Conservation (phyloP, 2,113 vertebrate species). For the Conger conger region DNA sequence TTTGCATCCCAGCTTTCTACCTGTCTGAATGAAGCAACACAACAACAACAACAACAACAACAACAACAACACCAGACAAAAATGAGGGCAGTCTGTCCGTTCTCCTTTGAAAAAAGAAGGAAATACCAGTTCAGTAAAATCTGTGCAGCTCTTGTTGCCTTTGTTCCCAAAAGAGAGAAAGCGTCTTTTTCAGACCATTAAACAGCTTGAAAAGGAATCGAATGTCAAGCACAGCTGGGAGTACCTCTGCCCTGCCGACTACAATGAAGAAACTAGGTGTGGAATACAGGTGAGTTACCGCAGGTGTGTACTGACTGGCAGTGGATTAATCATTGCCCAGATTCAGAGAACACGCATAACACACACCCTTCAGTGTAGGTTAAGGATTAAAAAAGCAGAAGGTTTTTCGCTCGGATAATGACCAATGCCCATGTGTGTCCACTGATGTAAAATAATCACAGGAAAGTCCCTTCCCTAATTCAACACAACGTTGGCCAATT, state of each 20-base stretch:
- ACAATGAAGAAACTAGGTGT: constrained; percentile 34
- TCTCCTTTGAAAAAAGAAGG: not conserved
- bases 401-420: constrained; percentile 54
- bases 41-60: too few relatives aligned
- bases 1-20: too few relatives aligned
- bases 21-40: too few relatives aligned
- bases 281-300: constrained; percentile 43
- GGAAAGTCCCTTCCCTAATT: constrained; percentile 57
- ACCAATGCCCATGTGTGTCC: constrained; percentile 50
- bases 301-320: constrained; percentile 33
- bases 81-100: too few relatives aligned
- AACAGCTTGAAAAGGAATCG: constrained; percentile 26
- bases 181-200: not conserved
- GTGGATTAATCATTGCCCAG: constrained; percentile 19
- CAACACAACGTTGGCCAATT: constrained; percentile 52
- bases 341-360: not conserved
- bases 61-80: too few relatives aligned
- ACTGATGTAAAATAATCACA: constrained; percentile 50
- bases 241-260: constrained; percentile 21
- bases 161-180: constrained; percentile 8
- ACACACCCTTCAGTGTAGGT: constrained; percentile 26
- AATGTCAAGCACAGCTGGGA: constrained; percentile 25
- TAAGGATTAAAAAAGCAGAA: constrained; percentile 36
- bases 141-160: not conserved
- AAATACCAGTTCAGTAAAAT: not conserved